Evolutionary conservation across 2,888 invertebrate genomes (phyloP).

Genomic region (Cryptocephalus moraei): DNA sequence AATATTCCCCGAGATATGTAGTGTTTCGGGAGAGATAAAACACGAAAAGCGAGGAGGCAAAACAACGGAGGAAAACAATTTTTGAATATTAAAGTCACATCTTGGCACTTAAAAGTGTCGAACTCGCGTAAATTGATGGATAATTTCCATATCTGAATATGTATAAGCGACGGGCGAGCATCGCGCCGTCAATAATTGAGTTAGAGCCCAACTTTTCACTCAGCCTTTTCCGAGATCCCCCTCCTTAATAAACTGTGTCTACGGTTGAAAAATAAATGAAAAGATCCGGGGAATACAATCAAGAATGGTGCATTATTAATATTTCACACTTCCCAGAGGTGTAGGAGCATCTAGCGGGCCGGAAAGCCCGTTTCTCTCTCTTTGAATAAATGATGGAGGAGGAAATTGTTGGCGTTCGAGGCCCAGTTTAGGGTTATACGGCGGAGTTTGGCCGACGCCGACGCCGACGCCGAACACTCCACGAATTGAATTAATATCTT

Average conservation of each 20-base stretch:
- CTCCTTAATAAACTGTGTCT: slow-evolving; percentile 22
- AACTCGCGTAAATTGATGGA: slow-evolving; percentile 19
- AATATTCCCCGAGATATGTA: too few relatives aligned
- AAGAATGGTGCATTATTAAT: slow-evolving; percentile 24
- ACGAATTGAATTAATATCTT: too few relatives aligned
- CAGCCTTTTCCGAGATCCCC: not conserved
- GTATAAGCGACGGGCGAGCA: slow-evolving; percentile 19
- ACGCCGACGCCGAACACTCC: too few relatives aligned
- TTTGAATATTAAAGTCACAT: slow-evolving; percentile 12
- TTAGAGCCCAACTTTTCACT: slow-evolving; percentile 15
- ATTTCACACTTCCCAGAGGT: slow-evolving; percentile 9
- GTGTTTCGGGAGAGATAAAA: not conserved
- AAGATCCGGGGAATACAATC: slow-evolving; percentile 21
- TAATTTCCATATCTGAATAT: slow-evolving; percentile 25
- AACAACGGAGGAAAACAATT: slow-evolving; percentile 1
- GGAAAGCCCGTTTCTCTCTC: not conserved
- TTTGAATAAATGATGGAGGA: not conserved
- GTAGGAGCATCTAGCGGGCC: not conserved
- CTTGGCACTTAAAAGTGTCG: slow-evolving; percentile 16
- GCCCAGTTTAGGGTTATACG: too few relatives aligned
- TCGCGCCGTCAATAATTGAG: slow-evolving; percentile 20
- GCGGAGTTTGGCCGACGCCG: too few relatives aligned
- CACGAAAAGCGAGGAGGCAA: not conserved
- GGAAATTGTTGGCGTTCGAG: not conserved
- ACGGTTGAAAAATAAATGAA: slow-evolving; percentile 19